Evolutionary conservation across 2,888 invertebrate genomes (phyloP).

Genomic region (Tupiocoris notatus): DNA sequence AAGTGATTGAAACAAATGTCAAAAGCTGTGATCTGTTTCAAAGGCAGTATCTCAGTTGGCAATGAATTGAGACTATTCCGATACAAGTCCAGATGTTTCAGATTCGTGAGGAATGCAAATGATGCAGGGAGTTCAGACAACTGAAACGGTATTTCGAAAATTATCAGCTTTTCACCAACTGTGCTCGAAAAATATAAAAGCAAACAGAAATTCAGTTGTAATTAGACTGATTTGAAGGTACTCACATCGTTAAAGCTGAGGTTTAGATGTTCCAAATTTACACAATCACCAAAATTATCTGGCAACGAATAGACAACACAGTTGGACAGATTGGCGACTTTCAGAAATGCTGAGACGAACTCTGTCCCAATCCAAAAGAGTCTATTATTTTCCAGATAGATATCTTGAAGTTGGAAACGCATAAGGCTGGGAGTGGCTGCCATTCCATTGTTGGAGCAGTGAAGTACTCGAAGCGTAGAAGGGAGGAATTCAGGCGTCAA

Average conservation of each 20-base stretch:
- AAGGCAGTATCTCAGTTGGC: background rate
- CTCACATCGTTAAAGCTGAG: background rate
- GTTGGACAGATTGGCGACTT: background rate
- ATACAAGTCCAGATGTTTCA: background rate
- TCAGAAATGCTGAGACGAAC: background rate
- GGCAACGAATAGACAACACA: background rate
- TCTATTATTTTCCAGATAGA: background rate
- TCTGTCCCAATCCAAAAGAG: background rate
- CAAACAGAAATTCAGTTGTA: background rate
- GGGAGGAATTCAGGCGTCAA: background rate
- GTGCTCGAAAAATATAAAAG: too few species aligned
- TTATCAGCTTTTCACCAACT: too few species aligned
- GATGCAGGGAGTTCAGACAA: background rate
- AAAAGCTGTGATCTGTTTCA: background rate
- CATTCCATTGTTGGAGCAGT: background rate
- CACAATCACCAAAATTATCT: background rate
- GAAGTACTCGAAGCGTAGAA: background rate
- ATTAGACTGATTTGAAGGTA: too few species aligned
- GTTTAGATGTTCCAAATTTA: background rate
- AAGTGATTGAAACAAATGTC: background rate
- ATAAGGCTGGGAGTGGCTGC: background rate
- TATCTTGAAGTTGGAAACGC: background rate
- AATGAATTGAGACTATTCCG: background rate
- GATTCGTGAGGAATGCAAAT: background rate
- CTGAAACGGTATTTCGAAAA: background rate